Conservation (phyloP, 2,888 invertebrate genomes). For the Apamea monoglypha region DNA sequence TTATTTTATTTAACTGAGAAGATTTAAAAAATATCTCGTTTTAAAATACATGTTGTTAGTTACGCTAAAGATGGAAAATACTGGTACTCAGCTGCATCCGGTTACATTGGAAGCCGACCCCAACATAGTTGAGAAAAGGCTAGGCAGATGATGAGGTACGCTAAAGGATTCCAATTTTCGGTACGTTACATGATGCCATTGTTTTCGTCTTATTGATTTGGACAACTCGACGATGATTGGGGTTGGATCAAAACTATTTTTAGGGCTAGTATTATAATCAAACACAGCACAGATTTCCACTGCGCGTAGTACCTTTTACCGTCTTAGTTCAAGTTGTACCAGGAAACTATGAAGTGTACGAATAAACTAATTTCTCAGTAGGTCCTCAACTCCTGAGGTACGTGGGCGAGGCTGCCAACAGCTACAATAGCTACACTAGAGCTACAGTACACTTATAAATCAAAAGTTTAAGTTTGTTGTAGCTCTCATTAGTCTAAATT, state of each 20-base stretch:
- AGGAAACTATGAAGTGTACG: constrained; percentile 9
- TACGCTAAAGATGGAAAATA: too few relatives aligned
- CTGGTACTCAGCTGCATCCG: too few relatives aligned
- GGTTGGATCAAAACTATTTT: background rate
- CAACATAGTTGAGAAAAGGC: too few relatives aligned
- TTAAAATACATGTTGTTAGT: background rate
- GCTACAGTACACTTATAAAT: constrained; percentile 53
- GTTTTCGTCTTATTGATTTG: too few relatives aligned
- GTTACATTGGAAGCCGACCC: too few relatives aligned
- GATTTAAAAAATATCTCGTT: background rate
- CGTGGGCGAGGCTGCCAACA: constrained; percentile 34
- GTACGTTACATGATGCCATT: too few relatives aligned
- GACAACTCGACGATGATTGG: background rate
- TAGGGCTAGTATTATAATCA: background rate
- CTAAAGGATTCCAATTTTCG: background rate
- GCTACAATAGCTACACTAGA: constrained; percentile 27
- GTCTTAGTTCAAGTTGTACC: constrained; percentile 5
- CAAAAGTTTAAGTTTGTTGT: constrained; percentile 47
- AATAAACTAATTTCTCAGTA: constrained; percentile 41
- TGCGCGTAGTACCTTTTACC: background rate
- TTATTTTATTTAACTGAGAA: background rate
- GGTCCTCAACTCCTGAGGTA: constrained; percentile 31
- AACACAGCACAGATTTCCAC: background rate
- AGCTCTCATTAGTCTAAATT: constrained; percentile 34
- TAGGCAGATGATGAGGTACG: too few relatives aligned